Conservation (phyloP, 2,113 vertebrate genomes). For the Petaurus breviceps region DNA sequence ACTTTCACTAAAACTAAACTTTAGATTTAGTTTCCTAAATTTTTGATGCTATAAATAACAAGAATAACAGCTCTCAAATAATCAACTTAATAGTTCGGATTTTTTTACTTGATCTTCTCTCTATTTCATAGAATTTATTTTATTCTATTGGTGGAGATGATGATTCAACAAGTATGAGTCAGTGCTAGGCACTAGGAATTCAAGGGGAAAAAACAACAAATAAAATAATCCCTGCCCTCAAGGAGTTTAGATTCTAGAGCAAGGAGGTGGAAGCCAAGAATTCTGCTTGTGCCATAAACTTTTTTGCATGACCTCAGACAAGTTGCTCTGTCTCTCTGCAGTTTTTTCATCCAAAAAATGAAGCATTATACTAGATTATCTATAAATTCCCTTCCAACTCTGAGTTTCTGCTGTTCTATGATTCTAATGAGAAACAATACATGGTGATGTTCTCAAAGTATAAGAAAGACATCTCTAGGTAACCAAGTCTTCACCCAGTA, state of each 20-base stretch:
- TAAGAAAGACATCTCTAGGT: not conserved
- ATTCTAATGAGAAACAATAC: not conserved
- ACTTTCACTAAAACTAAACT: not conserved
- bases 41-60: not conserved
- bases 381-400: not conserved
- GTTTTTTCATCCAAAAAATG: not conserved
- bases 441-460: not conserved
- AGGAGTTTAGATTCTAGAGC: not conserved
- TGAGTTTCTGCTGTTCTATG: not conserved
- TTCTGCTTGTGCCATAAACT: not conserved
- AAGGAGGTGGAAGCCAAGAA: not conserved
- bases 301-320: not conserved
- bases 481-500: not conserved
- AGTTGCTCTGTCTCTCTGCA: not conserved
- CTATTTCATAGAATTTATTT: not conserved
- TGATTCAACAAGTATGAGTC: not conserved
- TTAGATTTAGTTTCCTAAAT: not conserved
- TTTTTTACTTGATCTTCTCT: not conserved
- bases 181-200: not conserved
- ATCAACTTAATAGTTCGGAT: not conserved
- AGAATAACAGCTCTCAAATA: not conserved
- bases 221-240: not conserved
- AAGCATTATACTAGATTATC: not conserved
- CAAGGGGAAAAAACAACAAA: not conserved
- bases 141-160: not conserved